phyloP scores from a whole-genome alignment of 2,888 invertebrate genomes.

The Magallana nippona region DNA sequence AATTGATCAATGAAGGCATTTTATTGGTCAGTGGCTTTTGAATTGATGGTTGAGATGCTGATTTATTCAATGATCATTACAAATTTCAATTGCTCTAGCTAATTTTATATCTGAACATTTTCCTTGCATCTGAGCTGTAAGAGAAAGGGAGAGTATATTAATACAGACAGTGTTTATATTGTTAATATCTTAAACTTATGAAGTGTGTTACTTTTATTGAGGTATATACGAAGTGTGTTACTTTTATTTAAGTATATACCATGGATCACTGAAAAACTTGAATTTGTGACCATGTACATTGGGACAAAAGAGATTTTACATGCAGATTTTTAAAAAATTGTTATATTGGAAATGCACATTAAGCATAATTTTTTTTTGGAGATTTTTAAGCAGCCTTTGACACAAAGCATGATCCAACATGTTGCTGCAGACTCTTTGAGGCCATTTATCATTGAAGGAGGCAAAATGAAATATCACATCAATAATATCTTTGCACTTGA shows the following conservation, averaged over 20 bases:
- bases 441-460: constrained; percentile 4
- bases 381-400: neutral
- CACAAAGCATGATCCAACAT: constrained; percentile 11
- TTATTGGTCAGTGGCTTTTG: neutral
- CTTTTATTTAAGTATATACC: too few relatives aligned
- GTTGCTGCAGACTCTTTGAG: neutral
- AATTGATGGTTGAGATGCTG: too few relatives aligned
- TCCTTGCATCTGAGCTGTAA: too few relatives aligned
- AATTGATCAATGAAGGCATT: neutral
- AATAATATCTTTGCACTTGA: constrained; percentile 26
- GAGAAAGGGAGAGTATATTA: too few relatives aligned
- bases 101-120: too few relatives aligned
- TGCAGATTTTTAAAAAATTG: neutral
- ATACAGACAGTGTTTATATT: too few relatives aligned
- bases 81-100: too few relatives aligned
- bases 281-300: too few relatives aligned
- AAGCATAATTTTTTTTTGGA: constrained; percentile 3
- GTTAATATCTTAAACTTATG: too few relatives aligned
- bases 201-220: too few relatives aligned
- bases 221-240: neutral
- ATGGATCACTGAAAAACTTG: neutral
- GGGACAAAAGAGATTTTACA: neutral
- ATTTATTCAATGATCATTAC: too few relatives aligned
- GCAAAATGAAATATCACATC: constrained; percentile 29
- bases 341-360: neutral